Percentiles rank a stretch among this genome's conserved stretches.
These are phyloP conservation scores for Tachypleus tridentatus DNA, from an alignment of 1,140 invertebrate genomes.

Conservation along the genomic window DNA sequence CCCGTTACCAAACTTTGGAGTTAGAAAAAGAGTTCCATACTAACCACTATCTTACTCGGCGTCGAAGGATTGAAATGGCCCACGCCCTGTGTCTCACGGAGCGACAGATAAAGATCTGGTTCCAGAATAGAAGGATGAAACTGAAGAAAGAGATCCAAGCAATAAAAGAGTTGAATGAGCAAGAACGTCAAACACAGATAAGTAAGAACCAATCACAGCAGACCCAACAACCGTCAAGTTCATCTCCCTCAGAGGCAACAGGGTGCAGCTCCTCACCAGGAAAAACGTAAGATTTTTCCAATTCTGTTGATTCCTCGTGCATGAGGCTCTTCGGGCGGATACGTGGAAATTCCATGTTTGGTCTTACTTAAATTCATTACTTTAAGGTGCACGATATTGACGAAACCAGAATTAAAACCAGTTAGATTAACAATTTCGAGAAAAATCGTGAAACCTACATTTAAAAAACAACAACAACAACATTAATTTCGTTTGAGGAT, in stretches of 20 bases:
- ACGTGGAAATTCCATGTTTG: too few species aligned
- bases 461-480: too few species aligned
- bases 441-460: too few species aligned
- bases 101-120: constrained; percentile 98
- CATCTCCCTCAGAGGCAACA: constrained; percentile 44
- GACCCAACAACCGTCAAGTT: constrained; percentile 59
- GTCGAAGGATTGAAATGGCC: constrained; percentile 94
- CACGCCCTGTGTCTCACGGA: constrained; percentile 93
- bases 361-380: too few species aligned
- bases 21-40: constrained; percentile 96
- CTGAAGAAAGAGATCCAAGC: constrained; percentile 86
- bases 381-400: too few species aligned
- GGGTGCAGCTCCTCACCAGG: too few species aligned
- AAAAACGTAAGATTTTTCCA: too few species aligned
- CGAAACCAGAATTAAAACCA: too few species aligned
- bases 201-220: constrained; percentile 46
- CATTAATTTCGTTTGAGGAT: too few species aligned
- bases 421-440: too few species aligned
- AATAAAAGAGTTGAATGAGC: constrained; percentile 94
- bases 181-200: constrained; percentile 59
- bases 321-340: too few species aligned
- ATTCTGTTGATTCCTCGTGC: too few species aligned
- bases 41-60: constrained; percentile 92
- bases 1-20: constrained; percentile 91
- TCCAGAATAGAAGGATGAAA: constrained; percentile 97